phyloP scores from a whole-genome alignment of 2,113 vertebrate species.

The Rhagologus leucostigma region DNA sequence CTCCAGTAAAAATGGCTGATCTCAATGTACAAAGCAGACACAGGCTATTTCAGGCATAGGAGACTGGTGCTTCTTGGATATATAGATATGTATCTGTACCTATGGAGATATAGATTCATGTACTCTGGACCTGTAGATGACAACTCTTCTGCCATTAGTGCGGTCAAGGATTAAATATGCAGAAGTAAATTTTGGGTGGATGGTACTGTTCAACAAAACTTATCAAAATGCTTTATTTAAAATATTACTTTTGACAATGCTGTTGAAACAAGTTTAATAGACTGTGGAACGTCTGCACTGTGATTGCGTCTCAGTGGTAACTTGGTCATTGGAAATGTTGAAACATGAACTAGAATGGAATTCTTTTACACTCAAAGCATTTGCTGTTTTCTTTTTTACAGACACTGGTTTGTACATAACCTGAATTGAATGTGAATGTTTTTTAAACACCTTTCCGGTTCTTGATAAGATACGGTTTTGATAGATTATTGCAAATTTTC shows the following conservation, averaged over 20 bases:
- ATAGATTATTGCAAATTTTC: slow-evolving; percentile 69
- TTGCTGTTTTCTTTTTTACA: slow-evolving; percentile 53
- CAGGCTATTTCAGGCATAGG: background rate
- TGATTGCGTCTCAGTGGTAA: background rate
- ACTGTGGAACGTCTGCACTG: slow-evolving; percentile 1
- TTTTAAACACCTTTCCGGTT: slow-evolving; percentile 68
- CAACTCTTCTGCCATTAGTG: background rate
- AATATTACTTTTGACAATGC: background rate
- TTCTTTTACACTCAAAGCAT: slow-evolving; percentile 31
- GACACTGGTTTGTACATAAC: slow-evolving; percentile 64
- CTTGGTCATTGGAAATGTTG: background rate
- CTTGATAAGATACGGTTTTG: slow-evolving; percentile 70
- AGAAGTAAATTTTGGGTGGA: background rate
- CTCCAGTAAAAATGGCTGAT: background rate
- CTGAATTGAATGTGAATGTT: slow-evolving; percentile 70
- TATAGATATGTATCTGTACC: background rate
- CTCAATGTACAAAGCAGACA: background rate
- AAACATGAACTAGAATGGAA: background rate
- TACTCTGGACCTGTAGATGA: background rate
- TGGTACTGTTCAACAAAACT: background rate
- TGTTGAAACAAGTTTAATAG: background rate
- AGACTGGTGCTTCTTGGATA: background rate
- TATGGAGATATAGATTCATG: background rate
- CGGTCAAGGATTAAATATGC: background rate
- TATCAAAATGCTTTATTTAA: slow-evolving; percentile 14